These are phyloP conservation scores for Littorina saxatilis DNA, from an alignment of 1,140 invertebrate species.

Conservation along the genomic window DNA sequence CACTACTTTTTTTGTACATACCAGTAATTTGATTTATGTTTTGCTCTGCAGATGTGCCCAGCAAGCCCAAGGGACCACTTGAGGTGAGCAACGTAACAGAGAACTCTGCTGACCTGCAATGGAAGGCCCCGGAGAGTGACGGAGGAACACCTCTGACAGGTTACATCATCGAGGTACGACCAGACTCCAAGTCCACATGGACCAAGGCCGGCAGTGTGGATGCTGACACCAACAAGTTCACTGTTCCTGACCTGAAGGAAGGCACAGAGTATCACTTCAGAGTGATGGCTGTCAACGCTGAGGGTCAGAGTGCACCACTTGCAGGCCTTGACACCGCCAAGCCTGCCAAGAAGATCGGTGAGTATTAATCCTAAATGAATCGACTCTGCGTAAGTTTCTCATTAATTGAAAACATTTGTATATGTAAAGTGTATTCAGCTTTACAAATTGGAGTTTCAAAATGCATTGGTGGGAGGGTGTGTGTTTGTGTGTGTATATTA, in stretches of 20 bases:
- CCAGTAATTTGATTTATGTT: not conserved
- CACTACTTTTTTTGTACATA: no score
- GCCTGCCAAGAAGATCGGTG: constrained; percentile 95
- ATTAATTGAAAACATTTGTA: no score
- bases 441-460: no score
- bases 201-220: constrained; percentile 76
- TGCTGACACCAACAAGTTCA: constrained; percentile 82
- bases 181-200: constrained; percentile 89
- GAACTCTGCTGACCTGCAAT: constrained; percentile 92
- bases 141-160: constrained; percentile 96
- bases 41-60: constrained; percentile 62
- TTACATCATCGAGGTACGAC: constrained; percentile 93
- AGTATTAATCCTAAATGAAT: constrained; percentile 31
- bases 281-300: constrained; percentile 95
- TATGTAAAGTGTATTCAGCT: no score
- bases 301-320: constrained; percentile 93
- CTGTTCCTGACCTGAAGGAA: constrained; percentile 89
- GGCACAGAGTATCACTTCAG: constrained; percentile 95
- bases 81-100: constrained; percentile 97
- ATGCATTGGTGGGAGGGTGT: no score
- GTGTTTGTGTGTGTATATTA: no score
- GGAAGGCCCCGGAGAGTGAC: constrained; percentile 95
- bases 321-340: constrained; percentile 92
- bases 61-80: constrained; percentile 80
- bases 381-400: no score